Conservation (phyloP, 2,888 invertebrate genomes). For the Acanthosepion pharaonis region DNA sequence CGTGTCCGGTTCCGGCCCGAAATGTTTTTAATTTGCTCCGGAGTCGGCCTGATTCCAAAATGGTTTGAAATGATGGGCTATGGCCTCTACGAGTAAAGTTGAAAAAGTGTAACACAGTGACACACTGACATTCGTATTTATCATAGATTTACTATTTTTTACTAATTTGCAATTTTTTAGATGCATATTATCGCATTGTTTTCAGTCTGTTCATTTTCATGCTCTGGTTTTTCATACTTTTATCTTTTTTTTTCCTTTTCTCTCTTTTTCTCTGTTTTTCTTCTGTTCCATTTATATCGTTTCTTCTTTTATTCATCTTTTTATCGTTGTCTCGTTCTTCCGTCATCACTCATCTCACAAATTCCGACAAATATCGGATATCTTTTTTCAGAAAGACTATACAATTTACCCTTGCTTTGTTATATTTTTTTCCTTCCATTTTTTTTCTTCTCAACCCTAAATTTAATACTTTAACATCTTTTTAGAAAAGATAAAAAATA, state of each 20-base stretch:
- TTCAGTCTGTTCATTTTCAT: background rate
- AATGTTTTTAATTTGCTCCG: too few relatives aligned
- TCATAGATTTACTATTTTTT: too few relatives aligned
- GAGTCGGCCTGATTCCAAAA: too few relatives aligned
- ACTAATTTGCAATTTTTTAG: too few relatives aligned
- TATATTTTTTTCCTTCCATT: background rate
- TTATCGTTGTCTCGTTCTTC: background rate
- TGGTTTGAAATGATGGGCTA: too few relatives aligned
- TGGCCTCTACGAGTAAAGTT: too few relatives aligned
- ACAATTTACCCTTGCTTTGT: background rate
- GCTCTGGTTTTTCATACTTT: background rate
- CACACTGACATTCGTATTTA: too few relatives aligned
- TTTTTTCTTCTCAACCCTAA: background rate
- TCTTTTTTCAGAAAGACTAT: background rate
- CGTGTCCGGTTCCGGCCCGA: too few relatives aligned
- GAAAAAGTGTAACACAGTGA: too few relatives aligned
- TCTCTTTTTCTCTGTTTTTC: too few relatives aligned
- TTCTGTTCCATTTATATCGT: background rate
- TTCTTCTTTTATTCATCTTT: background rate
- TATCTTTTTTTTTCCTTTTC: too few relatives aligned
- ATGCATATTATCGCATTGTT: too few relatives aligned
- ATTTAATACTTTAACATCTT: background rate
- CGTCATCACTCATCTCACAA: background rate
- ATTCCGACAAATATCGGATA: background rate
- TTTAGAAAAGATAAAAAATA: background rate